phyloP scores from a whole-genome alignment of 2,888 invertebrate genomes.

The Penaeus monodon region DNA sequence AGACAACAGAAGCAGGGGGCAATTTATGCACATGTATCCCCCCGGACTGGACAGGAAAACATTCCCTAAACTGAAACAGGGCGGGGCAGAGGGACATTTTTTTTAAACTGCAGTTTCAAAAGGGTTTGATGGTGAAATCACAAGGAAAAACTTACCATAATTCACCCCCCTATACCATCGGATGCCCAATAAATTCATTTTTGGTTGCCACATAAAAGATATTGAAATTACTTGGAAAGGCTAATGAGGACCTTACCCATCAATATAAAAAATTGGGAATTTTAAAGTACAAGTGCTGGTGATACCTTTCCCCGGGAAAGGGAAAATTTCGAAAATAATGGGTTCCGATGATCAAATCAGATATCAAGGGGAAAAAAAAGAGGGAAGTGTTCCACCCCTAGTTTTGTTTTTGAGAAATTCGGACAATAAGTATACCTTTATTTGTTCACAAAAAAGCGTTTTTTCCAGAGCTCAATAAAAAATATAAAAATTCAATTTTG shows the following conservation, averaged over 20 bases:
- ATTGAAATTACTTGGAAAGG: slow-evolving; percentile 14
- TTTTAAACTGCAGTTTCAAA: slow-evolving; percentile 5
- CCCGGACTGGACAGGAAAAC: slow-evolving; percentile 40
- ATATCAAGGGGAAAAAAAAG: background rate
- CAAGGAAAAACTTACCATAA: slow-evolving; percentile 14
- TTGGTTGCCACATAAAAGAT: slow-evolving; percentile 44
- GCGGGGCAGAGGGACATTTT: slow-evolving; percentile 33
- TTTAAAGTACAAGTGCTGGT: background rate
- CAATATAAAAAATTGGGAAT: slow-evolving; percentile 30
- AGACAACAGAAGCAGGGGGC: slow-evolving; percentile 11
- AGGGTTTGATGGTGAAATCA: slow-evolving; percentile 10
- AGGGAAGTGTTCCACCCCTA: background rate
- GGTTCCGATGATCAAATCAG: background rate
- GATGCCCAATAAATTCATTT: slow-evolving; percentile 13
- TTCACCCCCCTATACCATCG: slow-evolving; percentile 7
- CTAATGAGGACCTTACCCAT: slow-evolving; percentile 12
- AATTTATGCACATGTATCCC: background rate
- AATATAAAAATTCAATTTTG: background rate
- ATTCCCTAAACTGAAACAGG: slow-evolving; percentile 11
- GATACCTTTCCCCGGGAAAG: background rate
- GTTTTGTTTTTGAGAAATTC: background rate
- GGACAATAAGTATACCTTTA: background rate
- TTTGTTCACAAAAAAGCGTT: background rate
- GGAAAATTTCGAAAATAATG: slow-evolving; percentile 3
- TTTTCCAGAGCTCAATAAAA: background rate